Percentiles rank a stretch among this genome's conserved stretches.
These are phyloP conservation scores for Syngnathus scovelli DNA, from an alignment of 2,113 vertebrate species.

Conservation along the genomic window DNA sequence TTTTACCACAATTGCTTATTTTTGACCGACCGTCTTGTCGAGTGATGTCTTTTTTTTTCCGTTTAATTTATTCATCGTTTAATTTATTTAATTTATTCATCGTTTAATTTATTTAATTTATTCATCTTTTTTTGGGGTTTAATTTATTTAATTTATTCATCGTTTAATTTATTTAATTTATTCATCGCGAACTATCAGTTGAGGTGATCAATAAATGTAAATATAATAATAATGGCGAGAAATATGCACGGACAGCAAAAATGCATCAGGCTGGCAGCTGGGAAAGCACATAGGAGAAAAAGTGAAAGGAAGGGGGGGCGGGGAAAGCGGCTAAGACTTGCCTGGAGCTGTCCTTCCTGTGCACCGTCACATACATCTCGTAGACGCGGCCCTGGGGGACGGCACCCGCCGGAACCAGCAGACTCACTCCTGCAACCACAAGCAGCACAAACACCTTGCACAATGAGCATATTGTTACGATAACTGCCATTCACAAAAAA, in stretches of 20 bases:
- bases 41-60: too few species aligned
- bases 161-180: too few species aligned
- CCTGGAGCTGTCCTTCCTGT: conserved; percentile 97
- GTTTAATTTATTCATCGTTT: too few species aligned
- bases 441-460: not conserved
- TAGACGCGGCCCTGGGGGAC: conserved; percentile 94
- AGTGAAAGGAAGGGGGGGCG: not conserved
- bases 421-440: conserved; percentile 81
- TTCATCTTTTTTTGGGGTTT: too few species aligned
- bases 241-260: conserved; percentile 8
- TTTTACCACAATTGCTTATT: too few species aligned
- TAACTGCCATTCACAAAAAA: not conserved
- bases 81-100: too few species aligned
- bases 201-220: conserved; percentile 4
- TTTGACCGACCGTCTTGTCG: too few species aligned
- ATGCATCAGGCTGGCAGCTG: not conserved
- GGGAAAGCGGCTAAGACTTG: conserved; percentile 54
- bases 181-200: not conserved
- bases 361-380: conserved; percentile 97
- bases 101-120: too few species aligned
- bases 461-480: not conserved
- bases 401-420: conserved; percentile 93
- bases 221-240: not conserved
- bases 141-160: too few species aligned
- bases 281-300: not conserved